Evolutionary conservation across 2,797 vertebrate genomes (phyloP).

Genomic region (Acomys russatus): DNA sequence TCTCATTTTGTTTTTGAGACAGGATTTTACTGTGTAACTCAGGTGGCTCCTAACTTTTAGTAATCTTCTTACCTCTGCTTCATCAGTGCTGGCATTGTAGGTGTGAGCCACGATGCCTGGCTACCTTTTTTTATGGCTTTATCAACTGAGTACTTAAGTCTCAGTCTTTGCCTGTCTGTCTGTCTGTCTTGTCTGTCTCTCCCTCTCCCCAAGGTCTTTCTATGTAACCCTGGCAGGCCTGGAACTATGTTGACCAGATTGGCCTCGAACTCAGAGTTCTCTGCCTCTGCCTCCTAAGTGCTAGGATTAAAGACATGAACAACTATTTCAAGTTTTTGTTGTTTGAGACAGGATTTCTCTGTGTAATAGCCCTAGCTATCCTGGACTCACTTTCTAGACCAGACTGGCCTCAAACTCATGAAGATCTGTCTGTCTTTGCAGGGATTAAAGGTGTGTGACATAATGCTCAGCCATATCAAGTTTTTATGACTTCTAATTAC

Average conservation of each 20-base stretch:
- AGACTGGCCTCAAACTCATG: neutral
- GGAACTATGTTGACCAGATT: neutral
- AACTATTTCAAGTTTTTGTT: too few species aligned
- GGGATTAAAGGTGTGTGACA: neutral
- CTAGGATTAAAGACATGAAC: too few species aligned
- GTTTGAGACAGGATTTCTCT: too few species aligned
- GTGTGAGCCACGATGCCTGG: neutral
- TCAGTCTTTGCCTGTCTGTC: neutral
- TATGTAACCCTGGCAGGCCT: neutral
- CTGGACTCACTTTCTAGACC: neutral
- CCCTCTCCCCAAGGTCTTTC: neutral
- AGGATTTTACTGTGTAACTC: neutral
- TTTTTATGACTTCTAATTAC: constrained; percentile 13
- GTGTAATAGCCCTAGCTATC: neutral
- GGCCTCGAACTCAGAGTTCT: neutral
- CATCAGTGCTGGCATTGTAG: neutral
- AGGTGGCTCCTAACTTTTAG: neutral
- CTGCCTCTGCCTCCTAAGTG: neutral
- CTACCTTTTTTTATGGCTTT: constrained; percentile 47
- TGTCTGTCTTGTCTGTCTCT: neutral
- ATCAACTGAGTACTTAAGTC: constrained; percentile 9
- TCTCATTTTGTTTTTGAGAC: neutral
- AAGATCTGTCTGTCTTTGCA: neutral
- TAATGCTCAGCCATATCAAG: neutral
- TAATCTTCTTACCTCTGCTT: neutral